These are phyloP conservation scores for Drosophila sp. DNA, from an alignment of 1,140 invertebrate species.

Conservation along the genomic window DNA sequence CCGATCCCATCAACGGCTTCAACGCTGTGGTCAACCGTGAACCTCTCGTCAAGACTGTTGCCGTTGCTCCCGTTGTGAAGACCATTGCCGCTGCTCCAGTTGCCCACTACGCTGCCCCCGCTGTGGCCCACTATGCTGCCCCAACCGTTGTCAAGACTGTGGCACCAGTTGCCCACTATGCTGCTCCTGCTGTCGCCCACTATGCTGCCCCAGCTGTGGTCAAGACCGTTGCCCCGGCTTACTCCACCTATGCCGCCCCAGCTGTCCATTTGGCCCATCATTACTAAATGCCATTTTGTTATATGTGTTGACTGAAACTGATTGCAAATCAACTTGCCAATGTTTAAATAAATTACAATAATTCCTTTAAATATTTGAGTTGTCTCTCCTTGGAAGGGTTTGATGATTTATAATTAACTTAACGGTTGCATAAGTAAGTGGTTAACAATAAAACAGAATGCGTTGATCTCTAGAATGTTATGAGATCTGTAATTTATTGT, in stretches of 20 bases:
- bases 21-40: slow-evolving; percentile 83
- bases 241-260: slow-evolving; percentile 39
- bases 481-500: too few species aligned
- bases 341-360: slow-evolving; percentile 29
- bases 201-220: slow-evolving; percentile 40
- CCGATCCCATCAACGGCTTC: slow-evolving; percentile 83
- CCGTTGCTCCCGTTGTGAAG: slow-evolving; percentile 61
- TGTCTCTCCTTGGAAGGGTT: neutral
- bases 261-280: slow-evolving; percentile 53
- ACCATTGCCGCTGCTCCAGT: slow-evolving; percentile 60
- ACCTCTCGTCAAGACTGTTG: slow-evolving; percentile 63
- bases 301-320: slow-evolving; percentile 48
- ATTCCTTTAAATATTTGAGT: slow-evolving; percentile 6
- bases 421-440: too few species aligned
- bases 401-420: too few species aligned
- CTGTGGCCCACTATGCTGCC: slow-evolving; percentile 37
- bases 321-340: slow-evolving; percentile 33
- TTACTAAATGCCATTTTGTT: slow-evolving; percentile 59
- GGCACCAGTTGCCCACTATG: slow-evolving; percentile 63
- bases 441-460: too few species aligned
- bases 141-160: slow-evolving; percentile 32
- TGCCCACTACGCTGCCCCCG: slow-evolving; percentile 43
- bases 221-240: slow-evolving; percentile 46
- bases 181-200: slow-evolving; percentile 30
- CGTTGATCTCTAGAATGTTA: too few species aligned